Evolutionary conservation across 2,888 invertebrate species (phyloP).

Genomic region (Oxytorus armatus): DNA sequence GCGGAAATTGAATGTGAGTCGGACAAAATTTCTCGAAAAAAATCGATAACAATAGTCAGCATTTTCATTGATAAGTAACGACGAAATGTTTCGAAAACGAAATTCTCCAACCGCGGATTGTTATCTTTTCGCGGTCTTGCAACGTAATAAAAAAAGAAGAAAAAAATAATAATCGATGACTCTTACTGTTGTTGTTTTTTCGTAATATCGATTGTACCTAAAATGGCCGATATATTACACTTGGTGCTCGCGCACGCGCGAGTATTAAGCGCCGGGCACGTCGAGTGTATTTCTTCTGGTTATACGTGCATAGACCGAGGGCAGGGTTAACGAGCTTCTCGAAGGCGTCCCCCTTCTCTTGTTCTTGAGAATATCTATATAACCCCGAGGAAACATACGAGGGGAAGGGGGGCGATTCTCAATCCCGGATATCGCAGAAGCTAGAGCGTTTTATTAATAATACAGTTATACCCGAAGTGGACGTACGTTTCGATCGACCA

Average conservation of each 20-base stretch:
- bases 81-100: too few relatives aligned
- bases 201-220: not conserved
- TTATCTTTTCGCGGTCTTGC: too few relatives aligned
- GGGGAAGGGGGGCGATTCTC: too few relatives aligned
- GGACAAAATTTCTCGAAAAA: too few relatives aligned
- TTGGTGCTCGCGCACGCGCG: conserved; percentile 6
- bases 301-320: conserved; percentile 60
- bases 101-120: too few relatives aligned
- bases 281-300: conserved; percentile 65
- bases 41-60: too few relatives aligned
- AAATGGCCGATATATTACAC: not conserved
- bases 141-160: too few relatives aligned
- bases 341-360: conserved; percentile 60
- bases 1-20: too few relatives aligned
- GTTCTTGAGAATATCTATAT: conserved; percentile 57
- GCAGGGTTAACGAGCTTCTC: conserved; percentile 74
- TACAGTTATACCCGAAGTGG: not conserved
- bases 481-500: not conserved
- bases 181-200: too few relatives aligned
- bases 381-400: conserved; percentile 57
- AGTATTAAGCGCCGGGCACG: conserved; percentile 41
- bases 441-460: not conserved
- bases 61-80: too few relatives aligned
- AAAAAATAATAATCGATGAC: too few relatives aligned
- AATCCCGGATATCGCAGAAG: not conserved